These are phyloP conservation scores for Hemitrygon akajei DNA, from an alignment of 2,797 vertebrate species.

Conservation along the genomic window DNA sequence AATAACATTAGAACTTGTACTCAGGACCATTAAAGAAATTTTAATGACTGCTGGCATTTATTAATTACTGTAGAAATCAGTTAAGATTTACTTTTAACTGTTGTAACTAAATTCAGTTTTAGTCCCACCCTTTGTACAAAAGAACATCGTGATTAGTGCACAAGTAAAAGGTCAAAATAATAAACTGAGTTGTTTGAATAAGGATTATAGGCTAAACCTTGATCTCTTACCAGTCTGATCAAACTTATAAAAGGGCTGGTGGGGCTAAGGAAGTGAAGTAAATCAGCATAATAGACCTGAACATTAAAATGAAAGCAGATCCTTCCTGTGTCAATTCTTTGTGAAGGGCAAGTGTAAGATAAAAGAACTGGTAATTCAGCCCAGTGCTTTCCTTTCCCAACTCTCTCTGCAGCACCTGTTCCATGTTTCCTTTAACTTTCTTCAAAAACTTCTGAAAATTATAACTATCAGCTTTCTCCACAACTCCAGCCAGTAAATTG, in stretches of 20 bases:
- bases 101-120: neutral
- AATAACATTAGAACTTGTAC: neutral
- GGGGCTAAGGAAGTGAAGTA: neutral
- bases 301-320: neutral
- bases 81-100: neutral
- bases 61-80: neutral
- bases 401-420: no score
- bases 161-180: constrained; percentile 16
- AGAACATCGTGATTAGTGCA: neutral
- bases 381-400: no score
- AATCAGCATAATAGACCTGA: constrained; percentile 9
- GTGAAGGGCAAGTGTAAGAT: no score
- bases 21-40: neutral
- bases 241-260: neutral
- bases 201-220: constrained; percentile 8
- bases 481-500: no score
- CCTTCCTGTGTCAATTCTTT: no score
- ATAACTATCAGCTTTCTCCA: no score
- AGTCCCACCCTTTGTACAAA: neutral
- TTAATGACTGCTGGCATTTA: neutral
- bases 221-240: constrained; percentile 9
- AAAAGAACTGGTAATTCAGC: no score
- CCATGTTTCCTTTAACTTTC: no score
- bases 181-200: constrained; percentile 26
- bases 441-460: no score